Conservation (phyloP, 2,113 vertebrate species). For the Meleagris gallopavo region DNA sequence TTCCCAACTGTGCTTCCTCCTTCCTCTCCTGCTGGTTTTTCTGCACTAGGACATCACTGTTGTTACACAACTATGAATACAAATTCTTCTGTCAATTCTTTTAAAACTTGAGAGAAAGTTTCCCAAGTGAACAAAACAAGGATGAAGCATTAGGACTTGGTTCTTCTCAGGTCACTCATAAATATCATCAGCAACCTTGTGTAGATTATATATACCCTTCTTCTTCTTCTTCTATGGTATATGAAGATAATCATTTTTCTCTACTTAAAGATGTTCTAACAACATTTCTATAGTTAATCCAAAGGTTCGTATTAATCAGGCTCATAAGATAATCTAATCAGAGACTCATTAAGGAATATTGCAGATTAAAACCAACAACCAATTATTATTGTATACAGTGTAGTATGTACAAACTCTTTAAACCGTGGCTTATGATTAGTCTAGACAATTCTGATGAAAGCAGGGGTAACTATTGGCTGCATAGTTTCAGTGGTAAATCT, state of each 20-base stretch:
- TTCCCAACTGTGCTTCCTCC: neutral
- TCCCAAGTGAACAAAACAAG: neutral
- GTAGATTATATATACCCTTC: neutral
- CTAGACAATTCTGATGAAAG: neutral
- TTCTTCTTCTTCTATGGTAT: neutral
- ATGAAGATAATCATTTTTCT: neutral
- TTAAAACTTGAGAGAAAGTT: neutral
- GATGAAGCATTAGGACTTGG: neutral
- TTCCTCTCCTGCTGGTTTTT: neutral
- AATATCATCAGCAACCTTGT: neutral
- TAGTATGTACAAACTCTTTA: neutral
- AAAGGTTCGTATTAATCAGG: neutral
- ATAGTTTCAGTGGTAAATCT: neutral
- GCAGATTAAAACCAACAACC: neutral
- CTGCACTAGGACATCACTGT: neutral
- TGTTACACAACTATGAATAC: neutral
- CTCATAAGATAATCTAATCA: neutral
- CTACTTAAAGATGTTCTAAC: neutral
- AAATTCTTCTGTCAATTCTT: neutral
- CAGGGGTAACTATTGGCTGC: neutral
- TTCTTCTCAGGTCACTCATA: neutral
- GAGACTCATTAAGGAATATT: neutral
- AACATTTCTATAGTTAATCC: constrained; percentile 26
- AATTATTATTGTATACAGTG: neutral
- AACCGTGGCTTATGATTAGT: neutral